Evolutionary conservation across 2,113 vertebrate species (phyloP).

Genomic region (Myiopsitta monachus): DNA sequence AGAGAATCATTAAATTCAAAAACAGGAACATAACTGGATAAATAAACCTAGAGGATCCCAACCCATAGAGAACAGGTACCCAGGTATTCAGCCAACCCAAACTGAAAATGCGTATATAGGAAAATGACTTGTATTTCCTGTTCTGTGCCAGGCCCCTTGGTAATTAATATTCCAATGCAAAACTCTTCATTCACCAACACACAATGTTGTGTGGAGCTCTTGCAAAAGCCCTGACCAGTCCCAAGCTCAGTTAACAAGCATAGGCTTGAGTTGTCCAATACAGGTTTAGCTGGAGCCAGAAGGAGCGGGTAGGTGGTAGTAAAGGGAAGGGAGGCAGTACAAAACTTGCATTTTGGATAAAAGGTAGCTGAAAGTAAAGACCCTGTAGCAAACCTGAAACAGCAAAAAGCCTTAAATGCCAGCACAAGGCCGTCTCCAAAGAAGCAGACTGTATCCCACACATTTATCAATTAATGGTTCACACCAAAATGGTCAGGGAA

Average conservation of each 20-base stretch:
- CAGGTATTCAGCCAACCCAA: constrained; percentile 66
- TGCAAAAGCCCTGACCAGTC: not conserved
- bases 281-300: not conserved
- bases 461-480: not conserved
- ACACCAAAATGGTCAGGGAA: not conserved
- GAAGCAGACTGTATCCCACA: not conserved
- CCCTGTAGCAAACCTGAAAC: not conserved
- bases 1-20: constrained; percentile 49
- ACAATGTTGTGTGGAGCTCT: not conserved
- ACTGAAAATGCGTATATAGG: constrained; percentile 66
- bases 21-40: constrained; percentile 54
- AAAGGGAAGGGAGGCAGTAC: not conserved
- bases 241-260: not conserved
- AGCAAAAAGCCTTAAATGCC: not conserved
- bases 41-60: constrained; percentile 69
- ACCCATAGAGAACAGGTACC: constrained; percentile 37
- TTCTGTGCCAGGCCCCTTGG: constrained; percentile 24
- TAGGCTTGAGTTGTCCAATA: accelerated
- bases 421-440: not conserved
- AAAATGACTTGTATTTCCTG: constrained; percentile 61
- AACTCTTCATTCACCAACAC: constrained; percentile 25
- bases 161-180: constrained; percentile 41
- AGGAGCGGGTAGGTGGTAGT: not conserved
- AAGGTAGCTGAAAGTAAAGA: not conserved
- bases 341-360: not conserved